phyloP scores from a whole-genome alignment of 2,888 invertebrate genomes.

The Caradrina clavipalpis region DNA sequence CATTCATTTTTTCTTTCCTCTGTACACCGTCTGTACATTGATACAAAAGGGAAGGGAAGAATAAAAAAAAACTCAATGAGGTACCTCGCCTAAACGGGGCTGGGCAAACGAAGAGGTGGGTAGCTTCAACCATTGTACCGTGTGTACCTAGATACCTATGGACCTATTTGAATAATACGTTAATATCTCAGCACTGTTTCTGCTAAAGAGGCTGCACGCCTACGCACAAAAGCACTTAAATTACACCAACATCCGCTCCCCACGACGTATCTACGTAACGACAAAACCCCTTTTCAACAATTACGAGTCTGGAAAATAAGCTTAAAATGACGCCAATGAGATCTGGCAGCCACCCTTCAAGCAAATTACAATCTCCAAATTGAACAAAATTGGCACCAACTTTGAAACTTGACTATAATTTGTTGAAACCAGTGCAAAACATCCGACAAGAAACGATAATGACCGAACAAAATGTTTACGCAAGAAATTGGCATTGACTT shows the following conservation, averaged over 20 bases:
- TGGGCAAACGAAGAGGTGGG: constrained; percentile 4
- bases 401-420: constrained; percentile 63
- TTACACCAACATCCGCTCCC: constrained; percentile 50
- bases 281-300: constrained; percentile 60
- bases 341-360: constrained; percentile 63
- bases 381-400: constrained; percentile 64
- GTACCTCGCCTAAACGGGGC: not conserved
- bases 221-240: constrained; percentile 61
- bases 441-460: constrained; percentile 80
- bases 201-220: constrained; percentile 38
- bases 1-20: not conserved
- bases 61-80: constrained; percentile 1
- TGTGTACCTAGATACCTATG: not conserved
- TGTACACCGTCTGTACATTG: not conserved
- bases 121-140: not conserved
- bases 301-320: constrained; percentile 64
- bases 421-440: constrained; percentile 69
- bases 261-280: constrained; percentile 35
- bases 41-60: not conserved
- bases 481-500: constrained; percentile 83
- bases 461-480: constrained; percentile 83
- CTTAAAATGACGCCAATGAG: constrained; percentile 64
- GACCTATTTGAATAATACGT: constrained; percentile 37
- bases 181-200: constrained; percentile 35
- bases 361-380: constrained; percentile 64